phyloP scores from a whole-genome alignment of 2,797 vertebrate genomes.

The Pristis pectinata region DNA sequence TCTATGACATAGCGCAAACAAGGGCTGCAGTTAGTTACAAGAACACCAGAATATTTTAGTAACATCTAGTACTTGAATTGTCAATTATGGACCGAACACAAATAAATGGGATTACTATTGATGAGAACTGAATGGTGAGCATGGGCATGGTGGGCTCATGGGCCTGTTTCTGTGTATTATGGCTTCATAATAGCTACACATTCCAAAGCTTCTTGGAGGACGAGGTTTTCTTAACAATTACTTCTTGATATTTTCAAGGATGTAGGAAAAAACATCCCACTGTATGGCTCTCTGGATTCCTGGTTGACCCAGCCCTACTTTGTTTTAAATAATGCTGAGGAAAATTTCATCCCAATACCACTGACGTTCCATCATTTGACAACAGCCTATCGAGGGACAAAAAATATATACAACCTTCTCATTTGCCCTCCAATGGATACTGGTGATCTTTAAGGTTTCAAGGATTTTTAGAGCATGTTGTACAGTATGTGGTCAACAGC shows the following conservation, averaged over 20 bases:
- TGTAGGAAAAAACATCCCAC: background rate
- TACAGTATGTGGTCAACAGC: conserved; percentile 83
- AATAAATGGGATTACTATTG: no score
- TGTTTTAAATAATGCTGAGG: background rate
- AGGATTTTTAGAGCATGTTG: conserved; percentile 57
- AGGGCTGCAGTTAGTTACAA: no score
- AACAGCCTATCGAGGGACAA: background rate
- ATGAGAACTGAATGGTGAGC: no score
- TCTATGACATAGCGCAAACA: no score
- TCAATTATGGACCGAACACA: no score
- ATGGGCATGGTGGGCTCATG: no score
- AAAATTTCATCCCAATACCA: background rate
- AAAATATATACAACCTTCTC: background rate
- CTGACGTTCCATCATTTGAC: background rate
- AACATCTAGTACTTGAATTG: no score
- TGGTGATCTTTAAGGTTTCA: background rate
- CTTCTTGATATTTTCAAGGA: background rate
- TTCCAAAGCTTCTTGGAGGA: background rate
- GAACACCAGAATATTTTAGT: background rate
- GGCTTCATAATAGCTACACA: no score
- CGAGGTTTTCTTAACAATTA: background rate
- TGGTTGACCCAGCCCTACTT: background rate
- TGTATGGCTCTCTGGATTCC: background rate
- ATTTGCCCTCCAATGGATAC: background rate
- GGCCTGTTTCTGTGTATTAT: no score